Evolutionary conservation across 2,113 vertebrate genomes (phyloP).

Genomic region (Rissa tridactyla): DNA sequence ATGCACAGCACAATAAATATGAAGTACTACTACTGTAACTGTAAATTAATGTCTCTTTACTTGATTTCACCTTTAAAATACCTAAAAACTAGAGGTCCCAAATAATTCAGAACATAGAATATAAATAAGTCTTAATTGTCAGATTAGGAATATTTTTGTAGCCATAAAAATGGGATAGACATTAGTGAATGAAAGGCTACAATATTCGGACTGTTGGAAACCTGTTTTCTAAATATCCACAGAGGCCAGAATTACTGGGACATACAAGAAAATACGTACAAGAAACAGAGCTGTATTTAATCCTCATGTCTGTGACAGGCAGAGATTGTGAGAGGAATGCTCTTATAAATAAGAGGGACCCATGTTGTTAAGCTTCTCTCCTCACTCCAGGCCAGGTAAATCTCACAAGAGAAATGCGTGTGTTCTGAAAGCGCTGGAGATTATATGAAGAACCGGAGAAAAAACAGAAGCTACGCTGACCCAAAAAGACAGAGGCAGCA

Average conservation of each 20-base stretch:
- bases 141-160: background rate
- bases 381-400: constrained; percentile 34
- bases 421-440: background rate
- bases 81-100: background rate
- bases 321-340: background rate
- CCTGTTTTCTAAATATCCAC: background rate
- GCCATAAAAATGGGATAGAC: background rate
- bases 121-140: background rate
- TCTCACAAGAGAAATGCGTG: background rate
- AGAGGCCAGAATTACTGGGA: background rate
- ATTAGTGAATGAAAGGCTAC: background rate
- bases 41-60: background rate
- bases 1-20: background rate
- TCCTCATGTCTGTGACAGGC: background rate
- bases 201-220: background rate
- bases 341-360: constrained; percentile 38
- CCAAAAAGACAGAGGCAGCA: background rate
- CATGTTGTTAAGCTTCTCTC: constrained; percentile 35
- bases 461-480: background rate
- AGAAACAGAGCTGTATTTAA: background rate
- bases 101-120: background rate
- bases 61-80: background rate
- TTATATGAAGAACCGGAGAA: background rate
- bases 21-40: background rate
- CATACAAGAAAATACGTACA: background rate